Evolutionary conservation across 2,888 invertebrate species (phyloP), one percentile per base, ranked within the genome.

Genomic region (Latrodectus elegans): DNA sequence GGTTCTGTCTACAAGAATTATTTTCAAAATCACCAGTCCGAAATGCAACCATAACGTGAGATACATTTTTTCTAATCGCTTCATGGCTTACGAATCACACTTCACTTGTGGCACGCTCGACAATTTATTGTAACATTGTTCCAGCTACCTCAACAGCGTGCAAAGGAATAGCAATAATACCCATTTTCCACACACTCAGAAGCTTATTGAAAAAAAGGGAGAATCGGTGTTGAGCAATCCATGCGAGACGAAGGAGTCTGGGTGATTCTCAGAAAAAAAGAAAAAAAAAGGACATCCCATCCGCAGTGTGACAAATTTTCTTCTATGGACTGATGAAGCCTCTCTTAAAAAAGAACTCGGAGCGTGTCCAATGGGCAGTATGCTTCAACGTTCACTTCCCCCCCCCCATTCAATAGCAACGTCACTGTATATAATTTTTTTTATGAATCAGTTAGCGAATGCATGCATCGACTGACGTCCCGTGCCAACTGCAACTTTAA

Each of bases 371-470:
- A 81, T 65, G 74, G 53, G 8, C 67, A 64, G 51, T n/a, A 22
- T 22, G 38, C 17, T 67, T 8, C 60, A 52, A 14, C 38, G 26
- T 53, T 55, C 26, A 11, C 55, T 26, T 14, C 22, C 14, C 11
- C 26, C 73, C 72, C 67, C 67, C 8, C 17, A 4, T 8, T n/a
- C 60, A 60, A 11, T 15, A 0, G 14, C 60, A 60, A 15, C n/a
- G 60, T 60, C 60, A 10, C 55, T 55, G 8, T 38, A 22, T 53
- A 55, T 74, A 53, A 67, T 82, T 67, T 26, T 65, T n/a, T 82
- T 75, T 82, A 55, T 38, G 75, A 67, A 75, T 78, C 84, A 17
- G 75, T 75, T 75, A 75, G 53, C 55, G n/a, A 68, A 75, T 15
- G 68, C 65, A 73, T 77, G 73, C 77, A 71, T 78, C 49, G 22